Evolutionary conservation across 2,888 invertebrate genomes (phyloP), one percentile per base, ranked within the genome.

Genomic region (Bellardia bayeri): DNA sequence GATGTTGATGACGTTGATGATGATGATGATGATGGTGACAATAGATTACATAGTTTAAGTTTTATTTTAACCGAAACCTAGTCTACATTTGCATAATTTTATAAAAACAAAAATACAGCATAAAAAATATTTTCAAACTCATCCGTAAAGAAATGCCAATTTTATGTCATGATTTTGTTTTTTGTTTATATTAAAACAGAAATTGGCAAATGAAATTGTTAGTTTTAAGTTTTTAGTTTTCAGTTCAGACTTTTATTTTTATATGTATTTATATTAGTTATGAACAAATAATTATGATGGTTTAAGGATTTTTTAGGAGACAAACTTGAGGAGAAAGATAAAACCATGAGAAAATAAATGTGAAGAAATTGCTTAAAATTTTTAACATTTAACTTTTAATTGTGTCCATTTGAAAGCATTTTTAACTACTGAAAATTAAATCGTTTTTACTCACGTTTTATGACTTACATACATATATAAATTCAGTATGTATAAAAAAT

Each of bases 71-170:
- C 14, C 8, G 45, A 45, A 80, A 61, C 9, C 49, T 51, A 16
- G 45, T 51, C 40, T 71, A 40, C 3, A 61, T 63, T 72, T 81
- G 42, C 71, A 81, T 64, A 81, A 64, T 16, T 64, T 33, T 2
- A 61, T n/a, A 49, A n/a, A 42, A 80, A n/a, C 37, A 54, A 51
- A 71, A 54, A 64, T 37, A 37, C 37, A 37, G 37, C 37, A 37
- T 37, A 71, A 16, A 23, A 49, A 23, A 0, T 3, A 7, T 40
- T 56, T 37, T 11, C 6, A 79, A 71, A 54, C 54, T 71, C 64
- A 71, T 78, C 78, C 71, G 63, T 14, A 71, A 64, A 71, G 63
- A 83, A 83, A 69, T 83, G 54, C 64, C 76, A 71, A 69, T 69
- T 82, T 49, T 49, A 71, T 80, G 33, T 37, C 69, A 80, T 71